Conservation (phyloP, 2,888 invertebrate species). For the Calameuta idolon region DNA sequence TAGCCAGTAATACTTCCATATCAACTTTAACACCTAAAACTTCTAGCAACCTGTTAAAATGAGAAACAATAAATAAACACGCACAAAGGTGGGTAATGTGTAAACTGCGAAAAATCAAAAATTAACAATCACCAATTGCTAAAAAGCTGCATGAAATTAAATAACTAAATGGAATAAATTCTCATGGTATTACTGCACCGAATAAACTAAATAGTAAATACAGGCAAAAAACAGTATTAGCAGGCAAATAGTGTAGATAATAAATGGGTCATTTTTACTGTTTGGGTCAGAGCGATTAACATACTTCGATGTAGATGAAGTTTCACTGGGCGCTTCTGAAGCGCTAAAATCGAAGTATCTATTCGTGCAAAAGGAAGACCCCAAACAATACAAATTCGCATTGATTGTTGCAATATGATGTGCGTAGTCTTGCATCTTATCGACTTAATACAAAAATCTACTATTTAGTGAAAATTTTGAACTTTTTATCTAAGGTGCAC, state of each 20-base stretch:
- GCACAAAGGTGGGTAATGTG: neutral
- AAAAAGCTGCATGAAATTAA: neutral
- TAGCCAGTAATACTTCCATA: neutral
- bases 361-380: neutral
- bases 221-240: conserved; percentile 1
- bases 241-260: neutral
- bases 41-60: neutral
- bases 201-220: conserved; percentile 1
- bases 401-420: neutral
- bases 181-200: neutral
- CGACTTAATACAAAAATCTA: neutral
- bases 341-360: neutral
- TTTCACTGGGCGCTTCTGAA: neutral
- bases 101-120: conserved; percentile 4
- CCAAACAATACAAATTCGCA: neutral
- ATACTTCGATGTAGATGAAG: neutral
- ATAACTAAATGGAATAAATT: neutral
- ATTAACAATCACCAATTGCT: conserved; percentile 9
- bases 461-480: neutral
- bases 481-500: neutral
- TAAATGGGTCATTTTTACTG: conserved; percentile 1
- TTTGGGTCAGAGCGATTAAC: neutral
- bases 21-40: neutral
- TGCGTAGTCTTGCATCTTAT: neutral
- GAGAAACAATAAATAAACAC: neutral